Conservation (phyloP, 2,888 invertebrate genomes). For the Andricus curvator region DNA sequence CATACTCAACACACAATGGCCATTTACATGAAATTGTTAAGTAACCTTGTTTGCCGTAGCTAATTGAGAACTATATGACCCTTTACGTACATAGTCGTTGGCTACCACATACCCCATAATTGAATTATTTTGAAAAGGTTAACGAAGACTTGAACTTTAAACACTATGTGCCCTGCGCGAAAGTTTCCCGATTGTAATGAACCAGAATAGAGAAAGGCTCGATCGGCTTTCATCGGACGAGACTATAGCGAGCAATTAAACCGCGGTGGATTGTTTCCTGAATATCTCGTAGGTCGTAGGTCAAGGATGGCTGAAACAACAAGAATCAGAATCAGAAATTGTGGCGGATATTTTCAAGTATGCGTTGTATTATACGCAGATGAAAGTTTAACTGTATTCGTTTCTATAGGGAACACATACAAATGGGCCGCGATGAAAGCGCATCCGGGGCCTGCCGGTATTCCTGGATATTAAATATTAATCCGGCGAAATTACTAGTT, state of each 20-base stretch:
- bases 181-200: conserved; percentile 6
- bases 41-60: neutral
- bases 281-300: conserved; percentile 61
- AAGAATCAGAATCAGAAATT: neutral
- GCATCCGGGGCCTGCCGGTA: conserved; percentile 54
- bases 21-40: neutral
- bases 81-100: neutral
- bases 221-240: conserved; percentile 50
- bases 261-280: conserved; percentile 39
- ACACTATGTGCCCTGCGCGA: neutral
- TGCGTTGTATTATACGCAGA: conserved; percentile 45
- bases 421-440: conserved; percentile 41
- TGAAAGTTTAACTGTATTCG: conserved; percentile 52
- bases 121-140: conserved; percentile 10
- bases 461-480: conserved; percentile 76
- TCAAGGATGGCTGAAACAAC: conserved; percentile 56
- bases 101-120: neutral
- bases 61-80: neutral
- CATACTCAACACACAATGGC: neutral
- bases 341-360: neutral
- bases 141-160: conserved; percentile 7
- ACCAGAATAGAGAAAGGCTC: conserved; percentile 36
- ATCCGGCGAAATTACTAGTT: conserved; percentile 76
- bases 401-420: neutral
- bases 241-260: conserved; percentile 44